Evolutionary conservation across 2,797 vertebrate species (phyloP), one percentile per base, ranked within the genome.

Genomic region (Echeneis naucrates): DNA sequence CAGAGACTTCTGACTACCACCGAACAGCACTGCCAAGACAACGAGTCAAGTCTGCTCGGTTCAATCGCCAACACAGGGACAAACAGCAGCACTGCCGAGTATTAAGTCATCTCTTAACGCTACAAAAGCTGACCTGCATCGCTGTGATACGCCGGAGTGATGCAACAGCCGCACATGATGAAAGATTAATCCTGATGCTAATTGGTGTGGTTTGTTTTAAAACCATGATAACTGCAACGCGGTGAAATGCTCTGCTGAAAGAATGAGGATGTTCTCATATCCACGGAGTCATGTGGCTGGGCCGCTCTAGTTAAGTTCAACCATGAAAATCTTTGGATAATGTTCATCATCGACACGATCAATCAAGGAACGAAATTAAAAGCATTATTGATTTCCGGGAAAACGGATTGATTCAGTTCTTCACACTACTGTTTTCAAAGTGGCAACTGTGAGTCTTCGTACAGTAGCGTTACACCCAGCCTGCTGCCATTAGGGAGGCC

Each of bases 391-490:
- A 33, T 4, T n/a, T 52, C 17, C 19, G 12, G 10, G 45, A 14
- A 13, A 55, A 33, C 3, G 0, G 52, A 2, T 24, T 17, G 3
- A 38, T 26, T 57, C 14, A 12, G 1, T 47, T 47, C 19, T 21
- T 47, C 33, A 6, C 30, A 30, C 30, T 30, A 30, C 21, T 21
- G 13, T 55, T 55, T 21, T 55, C 1, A 57, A 57, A 37, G 54
- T 27, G 30, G 32, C 21, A 24, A 13, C 24, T 26, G 5, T 19
- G 8, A 24, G 38, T n/a, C 26, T 59, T 5, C n/a, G n/a, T n/a
- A n/a, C n/a, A n/a, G 82, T 84, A 56, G 77, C 82, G 82, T 89
- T 89, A 83, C 86, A 87, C 67, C 64, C 58, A 69, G 71, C 38
- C 65, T 30, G 57, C 68, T 84, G 80, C 84, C 85, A 88, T 85